phyloP scores from a whole-genome alignment of 2,888 invertebrate genomes.

The Neoascia interrupta region DNA sequence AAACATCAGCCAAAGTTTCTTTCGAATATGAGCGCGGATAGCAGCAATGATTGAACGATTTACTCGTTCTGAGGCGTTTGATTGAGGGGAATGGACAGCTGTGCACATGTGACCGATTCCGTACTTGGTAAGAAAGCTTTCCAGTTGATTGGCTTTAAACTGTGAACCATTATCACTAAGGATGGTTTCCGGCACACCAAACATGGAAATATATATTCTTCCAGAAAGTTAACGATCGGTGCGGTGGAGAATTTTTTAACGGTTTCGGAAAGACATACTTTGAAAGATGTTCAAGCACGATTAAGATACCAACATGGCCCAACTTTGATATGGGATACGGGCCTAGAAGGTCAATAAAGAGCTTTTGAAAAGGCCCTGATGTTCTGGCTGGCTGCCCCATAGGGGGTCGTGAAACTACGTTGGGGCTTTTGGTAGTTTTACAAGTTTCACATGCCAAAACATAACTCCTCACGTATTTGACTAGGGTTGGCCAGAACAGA shows the following conservation, averaged over 20 bases:
- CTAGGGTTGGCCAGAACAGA: background rate
- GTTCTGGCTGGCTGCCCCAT: too few relatives aligned
- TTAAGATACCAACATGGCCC: background rate
- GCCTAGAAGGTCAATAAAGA: background rate
- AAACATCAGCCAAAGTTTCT: too few relatives aligned
- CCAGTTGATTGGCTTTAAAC: background rate
- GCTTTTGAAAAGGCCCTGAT: background rate
- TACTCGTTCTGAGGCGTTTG: too few relatives aligned
- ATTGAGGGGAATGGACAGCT: too few relatives aligned
- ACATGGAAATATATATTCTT: background rate
- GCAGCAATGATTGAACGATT: too few relatives aligned
- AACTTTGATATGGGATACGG: background rate
- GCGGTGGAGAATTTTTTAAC: too few relatives aligned
- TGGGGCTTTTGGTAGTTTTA: background rate
- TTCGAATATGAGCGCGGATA: too few relatives aligned
- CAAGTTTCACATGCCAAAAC: background rate
- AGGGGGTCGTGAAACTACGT: background rate
- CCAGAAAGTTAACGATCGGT: background rate
- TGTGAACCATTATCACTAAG: constrained; percentile 11
- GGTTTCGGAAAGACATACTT: background rate
- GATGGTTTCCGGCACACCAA: background rate
- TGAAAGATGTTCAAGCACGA: background rate
- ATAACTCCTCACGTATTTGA: too few relatives aligned
- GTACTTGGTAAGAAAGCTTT: background rate
- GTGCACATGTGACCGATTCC: too few relatives aligned